Base-by-base conservation (phyloP, 2,888 invertebrate genomes). In the Agrilus mali region DNA sequence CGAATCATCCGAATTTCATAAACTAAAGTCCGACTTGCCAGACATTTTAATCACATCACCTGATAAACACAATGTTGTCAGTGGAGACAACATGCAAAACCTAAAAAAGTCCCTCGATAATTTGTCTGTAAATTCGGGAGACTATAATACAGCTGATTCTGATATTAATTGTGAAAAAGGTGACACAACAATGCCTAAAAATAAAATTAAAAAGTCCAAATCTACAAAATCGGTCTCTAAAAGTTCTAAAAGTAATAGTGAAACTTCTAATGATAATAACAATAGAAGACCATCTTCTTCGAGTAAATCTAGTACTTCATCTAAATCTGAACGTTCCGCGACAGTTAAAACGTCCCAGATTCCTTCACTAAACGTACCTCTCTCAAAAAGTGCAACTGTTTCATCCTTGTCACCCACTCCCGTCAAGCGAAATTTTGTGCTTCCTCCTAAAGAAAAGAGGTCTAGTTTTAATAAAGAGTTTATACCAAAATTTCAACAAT, bases 121-220 rank as follows among this genome's bases (percentile, higher is more conserved):
- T 44, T 33, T 57, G 15, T 63, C 63, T 1, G 48, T 56, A 34
- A 57, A 57, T 50, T 62, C 64, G 13, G 54, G 49, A 33, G 62
- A 65, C 41, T 66, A 58, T 51, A 61, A 61, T 47, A 66, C 65
- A 51, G 66, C 66, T 13, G 60, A 63, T 49, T 64, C 64, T 7
- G 63, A 63, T 42, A 50, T 60, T 37, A 61, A 54, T 3, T 27
- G 27, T 27, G 27, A 27, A 27, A 27, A 27, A 15, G 17, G 13
- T 14, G 8, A 15, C 14, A 17, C 20, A 33, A 32, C 22, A 13
- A 20, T 33, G 20, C 20, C 17, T 33, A 40, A 27, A 41, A 38
- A n/a, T 14, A 38, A 38, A 34, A 44, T 14, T 7, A 44, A 38
- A 22, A 36, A 33, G n/a, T 38, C 41, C 17, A 13, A 56, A 55